A percentile compares a stretch with the other conserved stretches of the same genome.
Evolutionary conservation across 2,888 invertebrate genomes (phyloP).

Genomic region (Nymphalis urticae): DNA sequence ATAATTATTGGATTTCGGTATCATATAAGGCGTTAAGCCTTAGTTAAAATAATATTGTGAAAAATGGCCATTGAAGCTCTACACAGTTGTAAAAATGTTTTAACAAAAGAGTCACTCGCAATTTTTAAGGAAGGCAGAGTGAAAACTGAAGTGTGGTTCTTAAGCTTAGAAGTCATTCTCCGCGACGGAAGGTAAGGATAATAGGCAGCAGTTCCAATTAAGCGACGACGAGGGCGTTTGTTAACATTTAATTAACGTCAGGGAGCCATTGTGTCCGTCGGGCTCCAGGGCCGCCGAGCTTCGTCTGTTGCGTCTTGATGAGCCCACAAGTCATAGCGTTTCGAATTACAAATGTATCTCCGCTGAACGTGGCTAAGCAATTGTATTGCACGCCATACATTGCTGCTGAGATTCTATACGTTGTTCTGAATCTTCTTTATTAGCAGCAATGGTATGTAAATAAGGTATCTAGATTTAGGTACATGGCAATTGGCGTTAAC

Average conservation of each 20-base stretch:
- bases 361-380: slow-evolving; percentile 36
- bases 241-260: slow-evolving; percentile 82
- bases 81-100: slow-evolving; percentile 44
- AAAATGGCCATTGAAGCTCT: slow-evolving; percentile 27
- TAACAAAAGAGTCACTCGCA: slow-evolving; percentile 51
- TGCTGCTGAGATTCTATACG: slow-evolving; percentile 34
- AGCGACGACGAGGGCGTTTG: slow-evolving; percentile 80
- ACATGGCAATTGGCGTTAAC: slow-evolving; percentile 44
- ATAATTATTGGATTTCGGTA: too few relatives aligned
- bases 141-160: slow-evolving; percentile 70
- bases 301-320: slow-evolving; percentile 60
- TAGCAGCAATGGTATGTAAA: slow-evolving; percentile 37
- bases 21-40: too few relatives aligned
- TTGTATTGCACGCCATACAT: slow-evolving; percentile 42
- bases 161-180: slow-evolving; percentile 71
- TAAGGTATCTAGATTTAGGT: slow-evolving; percentile 35
- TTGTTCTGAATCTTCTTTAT: slow-evolving; percentile 1
- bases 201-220: slow-evolving; percentile 82
- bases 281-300: slow-evolving; percentile 62
- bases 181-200: slow-evolving; percentile 77
- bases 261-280: slow-evolving; percentile 74
- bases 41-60: not conserved
- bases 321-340: slow-evolving; percentile 65
- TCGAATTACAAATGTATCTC: slow-evolving; percentile 60
- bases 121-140: slow-evolving; percentile 60